These are phyloP conservation scores for Lithophane ornitopus DNA, from an alignment of 2,888 invertebrate species.

Conservation along the genomic window DNA sequence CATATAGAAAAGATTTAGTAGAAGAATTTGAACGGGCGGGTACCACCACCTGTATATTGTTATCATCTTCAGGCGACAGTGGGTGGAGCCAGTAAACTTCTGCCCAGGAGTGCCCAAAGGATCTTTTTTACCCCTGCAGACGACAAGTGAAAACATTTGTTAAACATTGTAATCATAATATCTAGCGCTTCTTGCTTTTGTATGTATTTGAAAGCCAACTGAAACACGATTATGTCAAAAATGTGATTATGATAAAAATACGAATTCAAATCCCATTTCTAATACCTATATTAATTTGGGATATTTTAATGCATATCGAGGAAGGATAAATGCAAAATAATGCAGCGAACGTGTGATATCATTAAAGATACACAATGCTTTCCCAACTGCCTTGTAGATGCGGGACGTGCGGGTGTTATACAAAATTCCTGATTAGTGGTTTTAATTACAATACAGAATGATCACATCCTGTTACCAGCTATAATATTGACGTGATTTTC, in stretches of 20 bases:
- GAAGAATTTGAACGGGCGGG: neutral
- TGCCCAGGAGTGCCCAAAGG: neutral
- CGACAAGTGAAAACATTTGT: neutral
- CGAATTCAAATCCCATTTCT: neutral
- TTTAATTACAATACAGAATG: conserved; percentile 30
- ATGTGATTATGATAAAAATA: neutral
- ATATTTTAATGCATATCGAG: neutral
- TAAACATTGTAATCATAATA: neutral
- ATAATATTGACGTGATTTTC: conserved; percentile 21
- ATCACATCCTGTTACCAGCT: conserved; percentile 38
- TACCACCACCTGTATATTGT: neutral
- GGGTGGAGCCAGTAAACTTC: neutral
- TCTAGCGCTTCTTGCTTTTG: neutral
- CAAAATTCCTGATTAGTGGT: conserved; percentile 26
- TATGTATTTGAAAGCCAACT: neutral
- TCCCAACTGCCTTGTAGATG: neutral
- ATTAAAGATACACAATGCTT: neutral
- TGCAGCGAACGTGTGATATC: neutral
- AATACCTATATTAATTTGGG: neutral
- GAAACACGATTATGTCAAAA: too few relatives aligned
- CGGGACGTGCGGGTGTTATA: conserved; percentile 16
- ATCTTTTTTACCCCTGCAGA: neutral
- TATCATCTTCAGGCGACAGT: neutral
- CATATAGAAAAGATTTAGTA: neutral
- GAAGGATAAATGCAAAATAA: conserved; percentile 19